Evolutionary conservation across 92 coral and sea anemone genomes (phyloP).

Genomic region (Epizoanthus illoricatus): DNA sequence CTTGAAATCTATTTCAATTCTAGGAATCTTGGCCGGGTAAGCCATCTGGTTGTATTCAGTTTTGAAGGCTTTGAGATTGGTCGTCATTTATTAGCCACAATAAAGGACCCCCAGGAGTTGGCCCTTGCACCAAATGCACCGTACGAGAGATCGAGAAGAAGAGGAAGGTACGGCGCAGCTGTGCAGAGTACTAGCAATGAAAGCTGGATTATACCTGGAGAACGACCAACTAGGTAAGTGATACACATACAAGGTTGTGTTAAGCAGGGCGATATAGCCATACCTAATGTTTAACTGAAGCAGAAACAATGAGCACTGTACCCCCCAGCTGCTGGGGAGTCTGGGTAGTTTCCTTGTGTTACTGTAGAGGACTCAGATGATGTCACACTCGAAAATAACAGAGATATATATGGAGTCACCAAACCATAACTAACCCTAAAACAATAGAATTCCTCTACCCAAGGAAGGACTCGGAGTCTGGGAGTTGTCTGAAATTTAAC

Average conservation of each 20-base stretch:
- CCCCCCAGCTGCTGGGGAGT: no score
- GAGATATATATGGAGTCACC: no score
- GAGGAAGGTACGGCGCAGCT: conserved; percentile 56
- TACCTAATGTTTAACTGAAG: no score
- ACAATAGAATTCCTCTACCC: no score
- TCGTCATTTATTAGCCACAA: conserved; percentile 65
- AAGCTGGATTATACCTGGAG: conserved; percentile 90
- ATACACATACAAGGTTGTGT: neutral
- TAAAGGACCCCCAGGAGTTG: conserved; percentile 62
- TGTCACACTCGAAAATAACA: no score
- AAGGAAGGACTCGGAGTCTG: no score
- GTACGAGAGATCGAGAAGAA: conserved; percentile 57
- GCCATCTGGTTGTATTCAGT: conserved; percentile 74
- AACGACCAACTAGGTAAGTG: conserved; percentile 78
- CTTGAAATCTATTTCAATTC: neutral
- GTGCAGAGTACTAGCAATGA: conserved; percentile 60
- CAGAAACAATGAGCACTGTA: no score
- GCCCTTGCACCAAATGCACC: conserved; percentile 71
- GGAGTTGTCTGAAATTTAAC: neutral
- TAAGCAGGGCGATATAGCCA: no score
- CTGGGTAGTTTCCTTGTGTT: no score
- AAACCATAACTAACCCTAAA: no score
- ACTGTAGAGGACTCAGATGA: no score
- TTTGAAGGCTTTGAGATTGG: conserved; percentile 94
- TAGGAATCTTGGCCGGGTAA: conserved; percentile 81